Percentiles rank a stretch among this genome's conserved stretches.
Conservation (phyloP, 2,888 invertebrate genomes). For the Dendrolimus pini region DNA sequence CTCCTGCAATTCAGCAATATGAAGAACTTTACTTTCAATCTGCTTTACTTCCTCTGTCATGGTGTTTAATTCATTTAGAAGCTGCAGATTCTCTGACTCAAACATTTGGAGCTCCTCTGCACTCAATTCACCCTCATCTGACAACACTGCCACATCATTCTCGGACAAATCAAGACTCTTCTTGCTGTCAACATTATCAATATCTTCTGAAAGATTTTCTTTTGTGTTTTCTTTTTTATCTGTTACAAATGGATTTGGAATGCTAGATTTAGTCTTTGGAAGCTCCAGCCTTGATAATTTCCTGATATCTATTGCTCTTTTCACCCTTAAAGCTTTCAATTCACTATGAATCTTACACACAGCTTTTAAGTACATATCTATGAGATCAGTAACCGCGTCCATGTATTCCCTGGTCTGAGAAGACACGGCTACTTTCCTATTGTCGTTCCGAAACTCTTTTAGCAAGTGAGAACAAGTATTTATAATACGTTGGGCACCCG, state of each 20-base stretch:
- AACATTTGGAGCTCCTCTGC: constrained; percentile 95
- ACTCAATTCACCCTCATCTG: constrained; percentile 82
- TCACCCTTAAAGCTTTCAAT: constrained; percentile 90
- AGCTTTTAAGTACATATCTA: constrained; percentile 88
- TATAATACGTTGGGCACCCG: constrained; percentile 89
- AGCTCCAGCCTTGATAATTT: constrained; percentile 84
- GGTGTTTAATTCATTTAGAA: constrained; percentile 91
- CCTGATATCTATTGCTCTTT: constrained; percentile 88
- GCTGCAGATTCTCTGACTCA: constrained; percentile 91
- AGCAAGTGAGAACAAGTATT: constrained; percentile 86
- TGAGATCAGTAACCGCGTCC: constrained; percentile 82
- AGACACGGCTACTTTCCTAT: constrained; percentile 63
- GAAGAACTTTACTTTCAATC: constrained; percentile 94
- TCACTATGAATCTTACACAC: constrained; percentile 93
- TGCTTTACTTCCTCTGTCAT: constrained; percentile 93
- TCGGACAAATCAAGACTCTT: constrained; percentile 53
- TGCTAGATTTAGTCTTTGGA: constrained; percentile 37
- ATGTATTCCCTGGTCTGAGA: constrained; percentile 87
- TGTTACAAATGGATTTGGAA: constrained; percentile 46
- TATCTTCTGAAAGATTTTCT: constrained; percentile 28
- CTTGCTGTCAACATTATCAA: constrained; percentile 31
- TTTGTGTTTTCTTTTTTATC: constrained; percentile 36
- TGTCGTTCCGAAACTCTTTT: constrained; percentile 84
- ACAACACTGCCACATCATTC: constrained; percentile 61
- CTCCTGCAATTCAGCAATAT: constrained; percentile 96